Evolutionary conservation across 2,888 invertebrate genomes (phyloP).

Genomic region (Unio delphinus): DNA sequence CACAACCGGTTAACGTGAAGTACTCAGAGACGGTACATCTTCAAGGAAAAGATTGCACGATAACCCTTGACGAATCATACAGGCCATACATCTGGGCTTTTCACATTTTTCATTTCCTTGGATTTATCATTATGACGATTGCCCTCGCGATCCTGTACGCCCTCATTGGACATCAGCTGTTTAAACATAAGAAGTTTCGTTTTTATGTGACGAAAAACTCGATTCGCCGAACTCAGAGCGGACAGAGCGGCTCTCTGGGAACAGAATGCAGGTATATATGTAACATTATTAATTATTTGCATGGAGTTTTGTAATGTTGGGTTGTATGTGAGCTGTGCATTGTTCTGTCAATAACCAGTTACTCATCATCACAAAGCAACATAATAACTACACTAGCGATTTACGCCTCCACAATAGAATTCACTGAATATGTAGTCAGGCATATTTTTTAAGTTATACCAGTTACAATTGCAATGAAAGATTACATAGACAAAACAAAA

Average conservation of each 20-base stretch:
- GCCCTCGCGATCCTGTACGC: conserved; percentile 42
- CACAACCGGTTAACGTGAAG: conserved; percentile 36
- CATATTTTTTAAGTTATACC: too few relatives aligned
- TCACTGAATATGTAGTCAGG: too few relatives aligned
- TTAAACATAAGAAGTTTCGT: conserved; percentile 35
- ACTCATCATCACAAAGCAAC: too few relatives aligned
- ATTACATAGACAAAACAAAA: too few relatives aligned
- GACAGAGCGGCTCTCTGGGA: conserved; percentile 20
- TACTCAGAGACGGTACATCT: conserved; percentile 19
- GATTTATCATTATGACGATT: conserved; percentile 41
- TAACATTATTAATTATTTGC: too few relatives aligned
- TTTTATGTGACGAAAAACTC: conserved; percentile 30
- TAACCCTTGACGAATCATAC: conserved; percentile 31
- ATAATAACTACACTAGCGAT: too few relatives aligned
- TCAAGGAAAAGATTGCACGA: conserved; percentile 51
- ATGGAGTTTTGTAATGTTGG: too few relatives aligned
- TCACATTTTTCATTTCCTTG: conserved; percentile 45
- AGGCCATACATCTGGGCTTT: conserved; percentile 45
- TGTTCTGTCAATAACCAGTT: too few relatives aligned
- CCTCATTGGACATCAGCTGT: conserved; percentile 43
- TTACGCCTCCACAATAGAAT: too few relatives aligned
- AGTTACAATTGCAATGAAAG: too few relatives aligned
- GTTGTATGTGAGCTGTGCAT: too few relatives aligned
- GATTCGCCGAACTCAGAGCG: conserved; percentile 27
- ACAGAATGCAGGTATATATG: conserved; percentile 1